Percentiles rank a stretch among this genome's conserved stretches.
phyloP scores from a whole-genome alignment of 92 coral and sea anemone species.

The Palythoa caribaeorum region DNA sequence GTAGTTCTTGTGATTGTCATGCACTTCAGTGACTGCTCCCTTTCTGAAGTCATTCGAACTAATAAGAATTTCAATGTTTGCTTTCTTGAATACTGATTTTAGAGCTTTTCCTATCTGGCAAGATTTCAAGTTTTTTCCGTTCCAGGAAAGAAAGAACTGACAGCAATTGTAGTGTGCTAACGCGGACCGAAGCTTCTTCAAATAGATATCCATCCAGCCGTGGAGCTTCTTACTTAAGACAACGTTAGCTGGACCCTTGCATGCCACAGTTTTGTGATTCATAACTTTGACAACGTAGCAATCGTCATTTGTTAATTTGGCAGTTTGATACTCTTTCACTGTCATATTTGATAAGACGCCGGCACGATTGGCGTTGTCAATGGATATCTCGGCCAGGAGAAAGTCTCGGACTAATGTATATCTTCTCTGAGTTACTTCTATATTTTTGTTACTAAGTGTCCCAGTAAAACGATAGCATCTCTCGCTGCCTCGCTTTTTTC shows the following conservation, averaged over 20 bases:
- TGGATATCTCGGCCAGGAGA: constrained; percentile 38
- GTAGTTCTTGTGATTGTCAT: constrained; percentile 36
- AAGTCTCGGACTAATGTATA: constrained; percentile 73
- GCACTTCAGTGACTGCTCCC: constrained; percentile 32
- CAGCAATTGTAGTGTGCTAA: not conserved
- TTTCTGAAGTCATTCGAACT: constrained; percentile 37
- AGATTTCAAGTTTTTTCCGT: constrained; percentile 50
- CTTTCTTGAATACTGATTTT: constrained; percentile 59
- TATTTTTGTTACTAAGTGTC: constrained; percentile 40
- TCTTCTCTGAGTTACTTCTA: constrained; percentile 49
- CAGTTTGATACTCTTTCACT: constrained; percentile 36
- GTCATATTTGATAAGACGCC: constrained; percentile 70
- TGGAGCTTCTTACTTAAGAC: constrained; percentile 52
- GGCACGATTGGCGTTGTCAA: constrained; percentile 62
- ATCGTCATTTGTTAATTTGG: constrained; percentile 20
- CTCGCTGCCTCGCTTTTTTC: constrained; percentile 31
- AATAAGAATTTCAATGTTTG: constrained; percentile 44
- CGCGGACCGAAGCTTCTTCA: not conserved
- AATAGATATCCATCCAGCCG: constrained; percentile 45
- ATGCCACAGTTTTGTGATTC: constrained; percentile 60
- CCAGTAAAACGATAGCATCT: constrained; percentile 58
- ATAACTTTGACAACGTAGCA: constrained; percentile 45
- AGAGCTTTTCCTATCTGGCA: constrained; percentile 54
- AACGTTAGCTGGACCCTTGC: constrained; percentile 69
- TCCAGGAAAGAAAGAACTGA: constrained; percentile 63